Evolutionary conservation across 2,888 invertebrate genomes (phyloP), one percentile per base, ranked within the genome.

Genomic region (Melangyna quadrimaculata): DNA sequence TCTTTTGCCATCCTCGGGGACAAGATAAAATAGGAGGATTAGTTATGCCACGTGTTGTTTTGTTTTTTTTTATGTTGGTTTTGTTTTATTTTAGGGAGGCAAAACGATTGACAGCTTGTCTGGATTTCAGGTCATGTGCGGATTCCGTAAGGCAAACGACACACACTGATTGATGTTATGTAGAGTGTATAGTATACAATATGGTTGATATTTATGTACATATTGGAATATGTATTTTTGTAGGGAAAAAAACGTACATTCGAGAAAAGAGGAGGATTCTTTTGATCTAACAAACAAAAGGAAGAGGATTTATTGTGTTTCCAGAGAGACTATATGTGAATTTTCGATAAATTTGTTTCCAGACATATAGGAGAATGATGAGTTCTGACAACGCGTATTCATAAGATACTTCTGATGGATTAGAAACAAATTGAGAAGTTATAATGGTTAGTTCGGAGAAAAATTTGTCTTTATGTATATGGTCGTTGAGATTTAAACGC

Each of bases 61-160:
- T 73, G 24, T 71, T 17, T 17, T 12, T 17, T 12, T 32, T 22
- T 80, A 22, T 29, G 55, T 27, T 75, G 32, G 19, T 14, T n/a
- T 59, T 22, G 27, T 45, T 55, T 24, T 65, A 29, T 65, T n/a
- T 48, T 35, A 51, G 48, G 51, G 51, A 67, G 19, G 22, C 14
- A n/a, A 69, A 37, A 35, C 37, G 27, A 80, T 59, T 70, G 74
- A 80, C 74, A 79, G 74, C 69, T 79, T 57, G 55, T 74, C 74
- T 67, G 59, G 59, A 59, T 77, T 59, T 59, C 37, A 48, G 57
- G 75, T 69, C 65, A 65, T 43, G 40, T 67, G 67, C 32, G 24
- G 51, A 67, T 67, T 67, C 22, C 35, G 35, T 35, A 35, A 65
- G 19, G 51, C 35, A 67, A 65, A 43, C 14, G 55, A 55, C 24